Evolutionary conservation across 2,888 invertebrate genomes (phyloP), one percentile per base, ranked within the genome.

Genomic region (Diarsia dahlii): DNA sequence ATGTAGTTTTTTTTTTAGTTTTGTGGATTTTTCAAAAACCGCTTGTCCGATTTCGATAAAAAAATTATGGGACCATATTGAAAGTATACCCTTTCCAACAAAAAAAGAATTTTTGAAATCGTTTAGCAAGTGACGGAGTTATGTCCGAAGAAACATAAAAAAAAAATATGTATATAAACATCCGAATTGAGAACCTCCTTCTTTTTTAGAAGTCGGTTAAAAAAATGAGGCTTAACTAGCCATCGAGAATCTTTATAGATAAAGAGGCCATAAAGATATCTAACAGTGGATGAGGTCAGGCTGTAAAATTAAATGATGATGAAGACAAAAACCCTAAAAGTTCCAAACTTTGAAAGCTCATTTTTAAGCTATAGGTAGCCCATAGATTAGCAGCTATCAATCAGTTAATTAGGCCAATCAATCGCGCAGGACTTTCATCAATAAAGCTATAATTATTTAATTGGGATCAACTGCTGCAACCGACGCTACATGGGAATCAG

Each of bases 391-490:
- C 54, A 71, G 69, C 34, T 74, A 71, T 74, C 69, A n/a, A 74
- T 70, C 77, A 84, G 71, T 56, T 86, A 88, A 90, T 89, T 90
- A 85, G 84, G 74, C 28, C 84, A 80, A 71, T 84, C 90, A 89
- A 89, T 90, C 80, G 87, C 76, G 34, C 77, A 71, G 75, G 81
- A 80, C 84, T 90, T 90, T 88, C 88, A 87, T 88, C 89, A 88
- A 90, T 90, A 87, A 76, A 76, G 72, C 88, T 84, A 89, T 92
- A 92, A 93, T 93, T 93, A 92, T 92, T 93, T 92, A 91, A 93
- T 93, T 92, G 91, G 85, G 89, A 87, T 85, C 92, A 90, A 88
- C 85, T 85, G 72, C 73, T 80, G 74, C 68, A 65, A 71, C 71
- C 74, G 74, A 73, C 68, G 46, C 52, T n/a, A 81, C 83, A 86